A percentile compares a stretch with the other conserved stretches of the same genome.
Conservation (phyloP, 2,888 invertebrate genomes). For the Phyto melanocephala region DNA sequence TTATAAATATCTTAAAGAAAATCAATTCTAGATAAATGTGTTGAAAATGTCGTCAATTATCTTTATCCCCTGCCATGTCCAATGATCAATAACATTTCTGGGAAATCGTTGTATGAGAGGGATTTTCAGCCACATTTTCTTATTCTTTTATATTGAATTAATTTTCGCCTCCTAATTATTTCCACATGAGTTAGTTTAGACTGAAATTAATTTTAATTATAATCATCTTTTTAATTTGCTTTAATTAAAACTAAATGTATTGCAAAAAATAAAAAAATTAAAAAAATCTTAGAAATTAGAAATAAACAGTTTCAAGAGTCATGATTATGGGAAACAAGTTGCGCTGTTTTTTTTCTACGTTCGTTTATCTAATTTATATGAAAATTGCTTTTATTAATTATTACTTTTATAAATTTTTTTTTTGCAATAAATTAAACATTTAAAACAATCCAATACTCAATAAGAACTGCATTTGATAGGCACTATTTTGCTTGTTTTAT, state of each 20-base stretch:
- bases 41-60: neutral
- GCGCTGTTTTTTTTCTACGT: neutral
- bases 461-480: slow-evolving; percentile 12
- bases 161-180: neutral
- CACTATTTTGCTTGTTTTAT: neutral
- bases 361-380: neutral
- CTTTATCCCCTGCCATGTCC: too few relatives aligned
- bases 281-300: neutral
- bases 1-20: neutral
- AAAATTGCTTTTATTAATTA: slow-evolving; percentile 13
- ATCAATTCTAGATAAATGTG: neutral
- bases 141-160: neutral
- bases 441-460: slow-evolving; percentile 31
- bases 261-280: neutral
- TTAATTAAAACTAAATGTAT: neutral
- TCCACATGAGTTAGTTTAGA: slow-evolving; percentile 10
- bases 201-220: neutral
- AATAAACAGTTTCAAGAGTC: too few relatives aligned
- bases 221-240: neutral
- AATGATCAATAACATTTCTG: neutral
- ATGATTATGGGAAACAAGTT: too few relatives aligned
- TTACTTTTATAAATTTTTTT: neutral
- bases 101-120: neutral
- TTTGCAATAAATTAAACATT: slow-evolving; percentile 9
- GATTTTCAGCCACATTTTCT: neutral